Conservation (phyloP, 2,888 invertebrate genomes). For the Tortrix viridana region DNA sequence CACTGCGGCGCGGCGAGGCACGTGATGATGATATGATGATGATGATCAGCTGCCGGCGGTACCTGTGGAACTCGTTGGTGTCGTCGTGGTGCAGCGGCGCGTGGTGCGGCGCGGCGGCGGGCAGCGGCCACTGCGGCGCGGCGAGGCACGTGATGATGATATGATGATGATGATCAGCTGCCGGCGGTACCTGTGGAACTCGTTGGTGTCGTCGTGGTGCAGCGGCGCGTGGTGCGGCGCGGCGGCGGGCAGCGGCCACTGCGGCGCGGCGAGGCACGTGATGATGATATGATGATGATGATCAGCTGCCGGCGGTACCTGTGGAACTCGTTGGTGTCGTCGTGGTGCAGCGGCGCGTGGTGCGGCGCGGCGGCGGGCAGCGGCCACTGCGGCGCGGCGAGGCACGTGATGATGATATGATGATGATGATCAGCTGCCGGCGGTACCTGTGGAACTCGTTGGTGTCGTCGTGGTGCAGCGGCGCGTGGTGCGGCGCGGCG, state of each 20-base stretch:
- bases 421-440: too few relatives aligned
- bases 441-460: conserved; percentile 37
- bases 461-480: conserved; percentile 88
- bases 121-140: conserved; percentile 91
- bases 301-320: background rate
- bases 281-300: too few relatives aligned
- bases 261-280: conserved; percentile 56
- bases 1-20: conserved; percentile 96
- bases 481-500: conserved; percentile 91
- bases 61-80: conserved; percentile 38
- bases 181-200: conserved; percentile 88
- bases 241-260: background rate
- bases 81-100: conserved; percentile 91
- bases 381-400: conserved; percentile 97
- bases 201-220: conserved; percentile 92
- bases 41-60: conserved; percentile 98
- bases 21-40: conserved; percentile 94
- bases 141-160: conserved; percentile 49
- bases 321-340: conserved; percentile 98
- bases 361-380: conserved; percentile 94
- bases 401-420: too few relatives aligned
- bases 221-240: conserved; percentile 91
- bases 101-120: conserved; percentile 90
- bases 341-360: conserved; percentile 97
- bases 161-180: conserved; percentile 98